Conservation (phyloP, 2,113 vertebrate species). For the Geococcyx californianus region DNA sequence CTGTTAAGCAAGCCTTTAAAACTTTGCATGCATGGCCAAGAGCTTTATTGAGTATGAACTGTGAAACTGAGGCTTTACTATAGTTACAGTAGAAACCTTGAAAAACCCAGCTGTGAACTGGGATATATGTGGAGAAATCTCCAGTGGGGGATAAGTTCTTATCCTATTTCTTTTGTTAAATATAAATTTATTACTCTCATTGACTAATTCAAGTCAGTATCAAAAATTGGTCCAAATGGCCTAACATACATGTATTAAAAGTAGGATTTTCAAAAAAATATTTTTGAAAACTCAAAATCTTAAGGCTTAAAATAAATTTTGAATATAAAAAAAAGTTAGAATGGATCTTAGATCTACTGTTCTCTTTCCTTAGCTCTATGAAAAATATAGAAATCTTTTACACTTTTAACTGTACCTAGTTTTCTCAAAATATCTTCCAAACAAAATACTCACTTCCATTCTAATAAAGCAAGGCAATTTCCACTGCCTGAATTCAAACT, state of each 20-base stretch:
- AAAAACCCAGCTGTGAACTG: not conserved
- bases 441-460: not conserved
- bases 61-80: not conserved
- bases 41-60: not conserved
- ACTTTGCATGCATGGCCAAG: not conserved
- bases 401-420: not conserved
- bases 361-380: not conserved
- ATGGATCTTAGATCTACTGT: not conserved
- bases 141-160: not conserved
- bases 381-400: not conserved
- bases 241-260: not conserved
- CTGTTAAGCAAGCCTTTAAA: not conserved
- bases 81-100: not conserved
- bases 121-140: not conserved
- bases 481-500: constrained; percentile 11
- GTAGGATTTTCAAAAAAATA: not conserved
- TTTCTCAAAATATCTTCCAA: not conserved
- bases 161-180: not conserved
- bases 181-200: not conserved
- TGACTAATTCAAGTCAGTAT: not conserved
- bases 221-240: not conserved
- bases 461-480: not conserved
- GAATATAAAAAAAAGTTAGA: not conserved
- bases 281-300: not conserved
- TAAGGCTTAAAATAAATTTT: not conserved